These are phyloP conservation scores for Platygyra sinensis DNA, from an alignment of 64 coral and sea anemone genomes.

Conservation along the genomic window DNA sequence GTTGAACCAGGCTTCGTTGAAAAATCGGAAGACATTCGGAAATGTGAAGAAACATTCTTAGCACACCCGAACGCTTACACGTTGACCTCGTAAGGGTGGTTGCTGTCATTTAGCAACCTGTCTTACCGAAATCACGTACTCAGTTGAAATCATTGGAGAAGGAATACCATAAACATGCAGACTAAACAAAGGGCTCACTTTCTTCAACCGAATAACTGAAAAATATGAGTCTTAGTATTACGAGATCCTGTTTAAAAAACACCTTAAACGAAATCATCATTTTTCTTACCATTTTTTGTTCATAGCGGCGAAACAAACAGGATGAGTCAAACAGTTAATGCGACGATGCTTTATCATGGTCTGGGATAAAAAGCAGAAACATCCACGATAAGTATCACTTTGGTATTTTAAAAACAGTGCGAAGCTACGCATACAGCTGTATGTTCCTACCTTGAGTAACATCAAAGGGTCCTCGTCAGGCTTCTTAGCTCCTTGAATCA, in stretches of 20 bases:
- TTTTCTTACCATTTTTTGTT: slow-evolving; percentile 73
- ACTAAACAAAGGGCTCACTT: too few species aligned
- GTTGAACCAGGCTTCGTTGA: too few species aligned
- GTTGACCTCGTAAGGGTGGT: too few species aligned
- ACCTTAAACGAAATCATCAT: background rate
- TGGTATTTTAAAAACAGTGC: background rate
- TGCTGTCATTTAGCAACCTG: too few species aligned
- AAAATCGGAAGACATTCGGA: too few species aligned
- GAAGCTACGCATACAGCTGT: background rate
- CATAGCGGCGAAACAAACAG: slow-evolving; percentile 54
- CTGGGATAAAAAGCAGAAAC: slow-evolving; percentile 11
- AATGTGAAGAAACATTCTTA: too few species aligned
- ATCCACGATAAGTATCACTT: background rate
- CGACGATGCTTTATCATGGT: slow-evolving; percentile 71
- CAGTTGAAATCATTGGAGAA: too few species aligned
- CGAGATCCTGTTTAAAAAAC: background rate
- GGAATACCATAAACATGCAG: too few species aligned
- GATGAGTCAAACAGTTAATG: slow-evolving; percentile 69
- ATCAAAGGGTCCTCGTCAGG: slow-evolving; percentile 53
- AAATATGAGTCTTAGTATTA: too few species aligned
- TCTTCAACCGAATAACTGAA: too few species aligned
- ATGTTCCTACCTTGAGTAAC: slow-evolving; percentile 40
- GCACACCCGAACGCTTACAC: too few species aligned
- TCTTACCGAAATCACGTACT: too few species aligned
- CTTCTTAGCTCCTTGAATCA: background rate